These are phyloP conservation scores for Cyprinodon variegatus DNA, from an alignment of 2,113 vertebrate species.

Conservation along the genomic window DNA sequence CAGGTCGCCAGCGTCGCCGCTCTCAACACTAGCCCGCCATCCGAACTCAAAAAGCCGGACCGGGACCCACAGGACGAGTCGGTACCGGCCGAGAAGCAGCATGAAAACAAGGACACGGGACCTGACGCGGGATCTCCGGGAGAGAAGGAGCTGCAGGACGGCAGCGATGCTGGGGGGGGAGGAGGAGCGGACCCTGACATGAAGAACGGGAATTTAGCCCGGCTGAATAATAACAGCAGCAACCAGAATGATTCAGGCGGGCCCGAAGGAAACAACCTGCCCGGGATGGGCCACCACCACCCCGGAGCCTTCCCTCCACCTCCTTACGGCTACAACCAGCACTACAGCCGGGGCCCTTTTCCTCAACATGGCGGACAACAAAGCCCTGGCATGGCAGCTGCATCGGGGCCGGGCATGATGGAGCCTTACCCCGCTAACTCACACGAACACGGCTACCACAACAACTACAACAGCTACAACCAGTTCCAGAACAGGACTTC, in stretches of 20 bases:
- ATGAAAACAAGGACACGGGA: constrained; percentile 81
- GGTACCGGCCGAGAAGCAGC: constrained; percentile 86
- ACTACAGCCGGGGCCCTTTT: constrained; percentile 94
- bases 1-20: constrained; percentile 94
- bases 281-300: constrained; percentile 86
- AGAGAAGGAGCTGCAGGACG: constrained; percentile 92
- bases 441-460: constrained; percentile 91
- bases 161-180: constrained; percentile 87
- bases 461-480: constrained; percentile 94
- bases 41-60: constrained; percentile 94
- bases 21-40: constrained; percentile 90
- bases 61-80: constrained; percentile 88
- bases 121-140: constrained; percentile 84
- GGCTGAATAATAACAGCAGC: constrained; percentile 83
- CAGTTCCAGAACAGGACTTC: constrained; percentile 89
- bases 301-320: constrained; percentile 89
- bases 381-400: constrained; percentile 98
- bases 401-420: constrained; percentile 87
- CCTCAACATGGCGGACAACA: constrained; percentile 99
- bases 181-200: constrained; percentile 91
- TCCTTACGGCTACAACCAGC: constrained; percentile 92
- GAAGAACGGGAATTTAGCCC: constrained; percentile 92
- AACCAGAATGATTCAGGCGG: constrained; percentile 83
- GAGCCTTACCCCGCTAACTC: constrained; percentile 89
- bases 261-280: constrained; percentile 89